Evolutionary conservation across 2,113 vertebrate species (phyloP).

Genomic region (Carollia perspicillata): DNA sequence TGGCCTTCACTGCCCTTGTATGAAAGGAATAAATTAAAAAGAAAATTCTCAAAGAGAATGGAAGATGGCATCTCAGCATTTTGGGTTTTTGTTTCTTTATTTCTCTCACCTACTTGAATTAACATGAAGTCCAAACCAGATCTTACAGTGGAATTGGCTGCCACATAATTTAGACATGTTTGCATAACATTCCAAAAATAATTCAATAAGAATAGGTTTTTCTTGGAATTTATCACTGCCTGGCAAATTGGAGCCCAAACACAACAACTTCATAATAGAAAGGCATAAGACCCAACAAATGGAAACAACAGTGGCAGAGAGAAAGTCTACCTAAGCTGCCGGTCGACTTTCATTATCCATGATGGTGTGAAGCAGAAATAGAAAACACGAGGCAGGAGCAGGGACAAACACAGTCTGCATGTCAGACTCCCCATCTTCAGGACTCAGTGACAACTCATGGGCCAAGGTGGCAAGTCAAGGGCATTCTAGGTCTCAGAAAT

Average conservation of each 20-base stretch:
- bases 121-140: slow-evolving; percentile 67
- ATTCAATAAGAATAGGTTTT: slow-evolving; percentile 76
- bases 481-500: background rate
- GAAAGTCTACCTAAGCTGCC: slow-evolving; percentile 48
- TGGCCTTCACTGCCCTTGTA: background rate
- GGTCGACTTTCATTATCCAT: background rate
- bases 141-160: slow-evolving; percentile 51
- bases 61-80: slow-evolving; percentile 9
- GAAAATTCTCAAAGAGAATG: background rate
- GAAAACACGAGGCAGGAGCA: background rate
- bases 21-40: background rate
- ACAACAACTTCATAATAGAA: slow-evolving; percentile 66
- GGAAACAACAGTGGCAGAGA: slow-evolving; percentile 55
- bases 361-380: slow-evolving; percentile 47
- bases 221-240: slow-evolving; percentile 74
- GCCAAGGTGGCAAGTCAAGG: background rate
- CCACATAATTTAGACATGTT: slow-evolving; percentile 72
- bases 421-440: background rate
- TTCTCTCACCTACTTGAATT: slow-evolving; percentile 51
- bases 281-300: slow-evolving; percentile 46
- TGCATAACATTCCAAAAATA: slow-evolving; percentile 74
- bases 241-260: slow-evolving; percentile 57
- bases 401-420: background rate
- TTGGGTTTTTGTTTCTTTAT: background rate
- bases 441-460: background rate